Evolutionary conservation across 2,797 vertebrate genomes (phyloP), one percentile per base, ranked within the genome.

Genomic region (Enteromius afrohamiltoni): DNA sequence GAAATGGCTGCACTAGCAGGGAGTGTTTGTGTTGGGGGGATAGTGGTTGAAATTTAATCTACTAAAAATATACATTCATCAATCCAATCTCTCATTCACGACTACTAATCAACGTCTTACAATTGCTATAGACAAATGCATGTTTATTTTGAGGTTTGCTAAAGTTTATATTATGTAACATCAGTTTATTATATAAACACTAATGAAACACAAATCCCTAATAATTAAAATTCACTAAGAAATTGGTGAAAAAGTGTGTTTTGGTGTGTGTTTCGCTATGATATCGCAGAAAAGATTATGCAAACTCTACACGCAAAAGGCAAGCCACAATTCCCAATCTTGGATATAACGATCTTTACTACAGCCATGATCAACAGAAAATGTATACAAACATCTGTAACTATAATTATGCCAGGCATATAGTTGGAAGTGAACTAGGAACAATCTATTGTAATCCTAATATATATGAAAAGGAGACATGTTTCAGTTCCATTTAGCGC

Each of bases 31-130:
- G 65, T 67, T 69, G 13, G 78, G 70, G 60, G 73, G 51, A 67
- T 34, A 79, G 42, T 55, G 68, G 67, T 47, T 49, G 74, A 74
- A 86, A 86, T 62, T 40, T 58, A 58, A 82, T 76, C 37, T 75
- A 79, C 29, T 71, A 49, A 84, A 84, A 77, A 82, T 42, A 80
- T 76, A 82, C 74, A 80, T 81, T 81, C 21, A 47, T 53, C 60
- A 47, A 21, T 49, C 29, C 40, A 37, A 80, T 68, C 51, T 37
- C 37, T 75, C 34, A 37, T 80, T 80, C 49, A 74, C 34, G 5
- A 81, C 53, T 47, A n/a, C 40, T 47, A 79, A 79, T 73, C 29
- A 79, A 31, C 29, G 49, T 79, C 37, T 79, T 29, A 49, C n/a
- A 37, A 65, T 23, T 21, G 26, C 14, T 19, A 34, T 3, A 70